Conservation (phyloP, 2,797 vertebrate genomes). For the Thamnophis elegans region DNA sequence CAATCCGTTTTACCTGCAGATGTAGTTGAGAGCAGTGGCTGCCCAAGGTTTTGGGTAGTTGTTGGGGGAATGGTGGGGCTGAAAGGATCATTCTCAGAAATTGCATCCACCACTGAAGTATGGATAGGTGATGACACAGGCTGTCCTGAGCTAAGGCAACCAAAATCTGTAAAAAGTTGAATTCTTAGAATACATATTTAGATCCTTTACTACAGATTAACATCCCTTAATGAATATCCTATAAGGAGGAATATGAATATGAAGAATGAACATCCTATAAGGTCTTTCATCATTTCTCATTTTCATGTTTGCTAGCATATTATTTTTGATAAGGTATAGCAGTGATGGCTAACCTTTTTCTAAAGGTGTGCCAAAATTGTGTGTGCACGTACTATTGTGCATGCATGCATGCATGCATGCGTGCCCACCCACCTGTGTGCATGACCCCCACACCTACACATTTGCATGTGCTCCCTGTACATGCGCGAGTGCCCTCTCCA, state of each 20-base stretch:
- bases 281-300: background rate
- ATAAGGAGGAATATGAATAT: background rate
- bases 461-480: too few relatives aligned
- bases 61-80: slow-evolving; percentile 62
- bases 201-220: background rate
- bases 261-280: background rate
- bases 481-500: too few relatives aligned
- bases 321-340: background rate
- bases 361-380: too few relatives aligned
- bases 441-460: too few relatives aligned
- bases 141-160: slow-evolving; percentile 67
- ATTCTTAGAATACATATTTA: background rate
- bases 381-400: too few relatives aligned
- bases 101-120: slow-evolving; percentile 50
- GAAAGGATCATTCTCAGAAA: slow-evolving; percentile 62
- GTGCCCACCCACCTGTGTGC: too few relatives aligned
- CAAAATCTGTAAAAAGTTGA: slow-evolving; percentile 71
- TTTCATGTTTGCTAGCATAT: background rate
- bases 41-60: slow-evolving; percentile 69
- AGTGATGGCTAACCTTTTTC: too few relatives aligned
- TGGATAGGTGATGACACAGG: slow-evolving; percentile 48
- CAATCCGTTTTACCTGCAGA: slow-evolving; percentile 23
- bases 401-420: too few relatives aligned
- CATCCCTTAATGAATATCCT: background rate
- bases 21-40: slow-evolving; percentile 60